These are phyloP conservation scores for Ferrisia virgata DNA, from an alignment of 2,888 invertebrate species.

Conservation along the genomic window DNA sequence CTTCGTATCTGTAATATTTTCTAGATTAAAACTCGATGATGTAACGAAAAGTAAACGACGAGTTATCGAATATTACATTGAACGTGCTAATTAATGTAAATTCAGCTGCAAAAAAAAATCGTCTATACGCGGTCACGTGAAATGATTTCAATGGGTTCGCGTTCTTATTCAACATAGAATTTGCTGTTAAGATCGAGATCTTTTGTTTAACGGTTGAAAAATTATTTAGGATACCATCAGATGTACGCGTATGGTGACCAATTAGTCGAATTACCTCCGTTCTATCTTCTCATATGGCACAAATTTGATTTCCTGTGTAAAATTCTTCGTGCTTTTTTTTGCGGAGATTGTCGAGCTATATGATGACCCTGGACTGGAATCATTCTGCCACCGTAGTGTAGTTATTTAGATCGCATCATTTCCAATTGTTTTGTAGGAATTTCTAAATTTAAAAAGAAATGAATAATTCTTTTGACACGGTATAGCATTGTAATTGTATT, in stretches of 20 bases:
- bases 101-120: not conserved
- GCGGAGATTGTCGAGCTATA: not conserved
- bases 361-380: not conserved
- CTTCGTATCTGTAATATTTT: not conserved
- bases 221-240: not conserved
- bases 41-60: not conserved
- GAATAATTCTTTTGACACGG: too few species aligned
- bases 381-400: too few species aligned
- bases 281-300: not conserved
- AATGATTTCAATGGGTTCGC: not conserved
- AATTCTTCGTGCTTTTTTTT: not conserved
- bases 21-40: not conserved
- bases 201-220: slow-evolving; percentile 19
- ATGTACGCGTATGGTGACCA: not conserved
- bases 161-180: not conserved
- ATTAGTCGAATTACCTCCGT: slow-evolving; percentile 12
- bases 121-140: not conserved
- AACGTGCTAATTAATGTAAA: not conserved
- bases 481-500: too few species aligned
- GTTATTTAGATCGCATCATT: not conserved
- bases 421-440: not conserved
- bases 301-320: not conserved
- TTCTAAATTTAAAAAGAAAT: too few species aligned
- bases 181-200: not conserved
- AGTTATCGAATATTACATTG: not conserved